Evolutionary conservation across 2,797 vertebrate genomes (phyloP), one percentile per base, ranked within the genome.

Genomic region (Ceyx erithaca): DNA sequence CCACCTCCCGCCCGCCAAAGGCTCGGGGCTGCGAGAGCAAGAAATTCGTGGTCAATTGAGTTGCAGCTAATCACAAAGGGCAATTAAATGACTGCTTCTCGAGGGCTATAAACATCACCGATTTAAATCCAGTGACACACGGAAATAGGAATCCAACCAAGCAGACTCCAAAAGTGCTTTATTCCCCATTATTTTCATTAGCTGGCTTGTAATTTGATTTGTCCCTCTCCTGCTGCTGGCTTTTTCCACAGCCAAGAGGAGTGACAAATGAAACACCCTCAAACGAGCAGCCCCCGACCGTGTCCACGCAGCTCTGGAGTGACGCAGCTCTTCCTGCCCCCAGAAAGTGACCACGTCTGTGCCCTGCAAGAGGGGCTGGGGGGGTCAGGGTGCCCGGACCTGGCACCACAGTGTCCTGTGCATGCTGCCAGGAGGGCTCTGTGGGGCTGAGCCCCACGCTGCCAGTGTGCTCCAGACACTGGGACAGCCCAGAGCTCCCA

Each of bases 141-240:
- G 66, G 93, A 94, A 92, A 92, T 75, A 54, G 81, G 79, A 90
- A 90, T 59, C 80, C 80, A 84, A 79, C 62, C 75, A 59, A 76
- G 88, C 94, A 76, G 92, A 86, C 90, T 94, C 86, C 86, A 45
- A 5, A 90, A 90, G 91, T 41, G 77, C 86, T 90, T 92, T 51
- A 75, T 59, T 92, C 48, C 84, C 72, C 62, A 80, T 94, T 92
- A 93, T 92, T 95, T 92, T 95, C 85, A 94, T 95, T 91, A 95
- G 87, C 81, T 68, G 86, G 43, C 85, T 75, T 89, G 72, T 95
- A 96, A 96, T 95, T 92, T 76, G 88, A 94, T 96, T 95, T 95
- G 92, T 87, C 91, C 55, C 54, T 93, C 87, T 95, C 91, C 87
- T 80, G 82, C 90, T 93, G 93, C 72, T 85, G 86, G 28, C 63